Base-by-base conservation (phyloP, 2,888 invertebrate species). In the Catocala sponsa region DNA sequence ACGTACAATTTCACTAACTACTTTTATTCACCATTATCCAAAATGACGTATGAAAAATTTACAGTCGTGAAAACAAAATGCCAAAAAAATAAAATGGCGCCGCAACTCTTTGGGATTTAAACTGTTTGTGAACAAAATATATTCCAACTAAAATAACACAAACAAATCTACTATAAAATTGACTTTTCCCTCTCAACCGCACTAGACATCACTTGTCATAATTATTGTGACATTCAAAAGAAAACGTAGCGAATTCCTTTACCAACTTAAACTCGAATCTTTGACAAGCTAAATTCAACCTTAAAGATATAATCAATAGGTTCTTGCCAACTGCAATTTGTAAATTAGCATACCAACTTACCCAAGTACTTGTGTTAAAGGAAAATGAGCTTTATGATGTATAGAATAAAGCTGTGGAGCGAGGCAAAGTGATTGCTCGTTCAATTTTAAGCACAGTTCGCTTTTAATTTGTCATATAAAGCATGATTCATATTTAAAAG, bases 171-270 rank as follows among this genome's bases (percentile, higher is more conserved):
- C 55, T 64, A 59, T 64, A 53, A 70, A 76, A 74, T 71, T 72
- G 69, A 68, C 74, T 74, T 60, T 62, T 38, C 60, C 52, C 64
- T 60, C 61, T 63, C 58, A 51, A 65, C 68, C 66, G 50, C 70
- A 69, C 63, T 70, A 68, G 74, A 72, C 66, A 68, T 73, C 71
- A 70, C 78, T 74, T 78, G 78, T 76, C 78, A 78, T 76, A 77
- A 79, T 79, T 79, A 79, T 79, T 78, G 69, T 78, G 72, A 78
- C 78, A 68, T 68, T 70, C 68, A 72, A 74, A 77, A 76, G 79
- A 73, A 79, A 77, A 76, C 68, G 68, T 63, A 70, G 69, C 65
- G 43, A 63, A 74, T 76, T 59, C 13, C 59, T 60, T 13, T 57
- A 56, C 74, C 55, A 63, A 48, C 4, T 0, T 54, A 35, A n/a